These are phyloP conservation scores for Stichopus horrens DNA, from an alignment of 53 echinoderm and acorn worm genomes.

Conservation along the genomic window DNA sequence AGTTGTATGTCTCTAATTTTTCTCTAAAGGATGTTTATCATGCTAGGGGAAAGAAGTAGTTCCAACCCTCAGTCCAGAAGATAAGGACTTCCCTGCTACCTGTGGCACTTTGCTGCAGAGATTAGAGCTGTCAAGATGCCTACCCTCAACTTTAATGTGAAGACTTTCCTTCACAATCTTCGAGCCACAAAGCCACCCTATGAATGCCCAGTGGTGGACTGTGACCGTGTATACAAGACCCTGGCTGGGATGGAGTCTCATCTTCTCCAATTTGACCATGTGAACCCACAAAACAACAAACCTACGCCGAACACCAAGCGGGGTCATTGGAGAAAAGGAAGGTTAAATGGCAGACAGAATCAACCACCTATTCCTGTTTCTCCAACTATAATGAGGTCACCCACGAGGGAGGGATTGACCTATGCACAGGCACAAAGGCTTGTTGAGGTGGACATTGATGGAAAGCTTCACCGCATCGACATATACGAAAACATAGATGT, in stretches of 20 bases:
- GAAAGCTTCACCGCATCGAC: constrained; percentile 85
- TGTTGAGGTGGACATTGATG: constrained; percentile 96
- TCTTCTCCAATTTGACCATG: constrained; percentile 88
- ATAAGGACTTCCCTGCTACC: not conserved
- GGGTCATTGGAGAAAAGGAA: constrained; percentile 81
- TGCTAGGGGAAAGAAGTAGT: not conserved
- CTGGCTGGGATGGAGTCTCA: constrained; percentile 91
- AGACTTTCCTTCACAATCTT: constrained; percentile 91
- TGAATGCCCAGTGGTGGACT: constrained; percentile 92
- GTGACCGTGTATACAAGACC: constrained; percentile 88
- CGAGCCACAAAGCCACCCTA: constrained; percentile 98
- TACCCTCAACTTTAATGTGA: constrained; percentile 84
- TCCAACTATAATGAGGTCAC: constrained; percentile 74
- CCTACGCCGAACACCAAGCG: constrained; percentile 73
- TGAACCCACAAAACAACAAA: constrained; percentile 79
- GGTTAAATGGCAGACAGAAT: constrained; percentile 63
- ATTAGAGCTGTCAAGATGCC: constrained; percentile 70
- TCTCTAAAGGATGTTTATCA: not conserved
- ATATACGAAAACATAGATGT: constrained; percentile 97
- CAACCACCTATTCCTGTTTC: constrained; percentile 61
- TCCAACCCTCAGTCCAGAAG: not conserved
- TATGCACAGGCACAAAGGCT: constrained; percentile 98
- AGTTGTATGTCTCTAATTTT: too few species aligned
- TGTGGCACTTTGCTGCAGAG: not conserved
- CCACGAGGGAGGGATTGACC: constrained; percentile 82